Conservation (phyloP, 2,113 vertebrate species). For the Gadus chalcogrammus region DNA sequence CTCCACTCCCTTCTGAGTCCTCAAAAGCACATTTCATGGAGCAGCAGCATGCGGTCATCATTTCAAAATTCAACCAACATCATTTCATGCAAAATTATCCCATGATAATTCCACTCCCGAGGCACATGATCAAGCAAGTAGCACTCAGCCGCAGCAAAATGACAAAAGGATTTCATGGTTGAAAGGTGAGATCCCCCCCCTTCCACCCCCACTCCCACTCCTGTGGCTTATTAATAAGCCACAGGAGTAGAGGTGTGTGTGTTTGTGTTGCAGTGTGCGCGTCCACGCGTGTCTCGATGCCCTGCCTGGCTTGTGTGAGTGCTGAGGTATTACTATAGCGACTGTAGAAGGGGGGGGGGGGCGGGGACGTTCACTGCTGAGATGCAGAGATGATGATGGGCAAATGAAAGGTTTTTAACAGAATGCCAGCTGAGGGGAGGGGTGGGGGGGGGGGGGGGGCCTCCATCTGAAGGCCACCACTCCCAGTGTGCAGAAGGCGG, state of each 20-base stretch:
- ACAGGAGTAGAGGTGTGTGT: no score
- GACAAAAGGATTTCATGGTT: not conserved
- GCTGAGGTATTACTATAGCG: no score
- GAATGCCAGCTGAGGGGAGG: constrained; percentile 52
- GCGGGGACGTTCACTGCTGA: not conserved
- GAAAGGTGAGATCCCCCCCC: no score
- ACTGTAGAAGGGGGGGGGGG: not conserved
- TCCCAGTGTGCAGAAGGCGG: constrained; percentile 32
- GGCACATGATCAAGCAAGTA: no score
- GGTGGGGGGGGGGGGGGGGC: constrained; percentile 16
- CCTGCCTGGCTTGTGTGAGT: no score
- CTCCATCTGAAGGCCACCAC: constrained; percentile 36
- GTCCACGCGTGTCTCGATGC: no score
- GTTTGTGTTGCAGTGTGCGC: no score
- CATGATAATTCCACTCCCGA: not conserved
- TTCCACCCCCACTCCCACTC: not conserved
- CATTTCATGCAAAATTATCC: constrained; percentile 6
- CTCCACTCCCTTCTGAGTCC: no score
- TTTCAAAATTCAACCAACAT: not conserved
- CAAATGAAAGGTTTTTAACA: constrained; percentile 57
- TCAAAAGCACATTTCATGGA: no score
- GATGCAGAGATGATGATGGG: constrained; percentile 41
- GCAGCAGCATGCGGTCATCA: not conserved
- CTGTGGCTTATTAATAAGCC: not conserved
- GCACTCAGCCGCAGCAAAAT: constrained; percentile 3